Evolutionary conservation across 1,140 invertebrate genomes (phyloP).

Genomic region (Nomia melanderi): DNA sequence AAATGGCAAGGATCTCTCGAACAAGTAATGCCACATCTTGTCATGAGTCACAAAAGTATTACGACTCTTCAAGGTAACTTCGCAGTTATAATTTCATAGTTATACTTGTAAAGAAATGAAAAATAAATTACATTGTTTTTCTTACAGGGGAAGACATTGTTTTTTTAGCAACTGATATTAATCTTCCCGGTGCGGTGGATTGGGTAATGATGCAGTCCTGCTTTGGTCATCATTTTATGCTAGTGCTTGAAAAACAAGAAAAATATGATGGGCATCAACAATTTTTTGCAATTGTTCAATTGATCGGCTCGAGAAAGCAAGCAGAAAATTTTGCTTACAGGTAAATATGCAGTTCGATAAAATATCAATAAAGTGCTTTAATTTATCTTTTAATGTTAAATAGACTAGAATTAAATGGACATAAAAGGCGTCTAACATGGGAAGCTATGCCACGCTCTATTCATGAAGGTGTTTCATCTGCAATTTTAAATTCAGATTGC

Average conservation of each 20-base stretch:
- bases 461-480: conserved; percentile 98
- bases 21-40: conserved; percentile 98
- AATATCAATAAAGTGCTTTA: background rate
- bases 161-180: conserved; percentile 99
- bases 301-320: conserved; percentile 99
- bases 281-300: conserved; percentile 99
- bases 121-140: background rate
- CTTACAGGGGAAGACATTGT: conserved; percentile 96
- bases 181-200: conserved; percentile 99
- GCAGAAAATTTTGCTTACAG: conserved; percentile 99
- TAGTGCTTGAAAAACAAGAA: conserved; percentile 99
- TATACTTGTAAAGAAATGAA: background rate
- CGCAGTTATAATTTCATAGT: too few relatives aligned
- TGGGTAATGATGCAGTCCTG: conserved; percentile 99
- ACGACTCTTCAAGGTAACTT: conserved; percentile 93
- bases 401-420: conserved; percentile 97
- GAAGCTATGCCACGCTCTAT: conserved; percentile 99
- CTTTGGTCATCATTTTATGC: conserved; percentile 99
- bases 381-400: conserved; percentile 39
- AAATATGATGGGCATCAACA: conserved; percentile 98
- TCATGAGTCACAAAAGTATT: conserved; percentile 99
- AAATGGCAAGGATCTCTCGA: conserved; percentile 99
- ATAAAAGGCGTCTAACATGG: conserved; percentile 96
- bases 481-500: conserved; percentile 99
- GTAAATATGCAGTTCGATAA: conserved; percentile 74